phyloP scores from a whole-genome alignment of 2,113 vertebrate genomes.

The Trogon melanurus region DNA sequence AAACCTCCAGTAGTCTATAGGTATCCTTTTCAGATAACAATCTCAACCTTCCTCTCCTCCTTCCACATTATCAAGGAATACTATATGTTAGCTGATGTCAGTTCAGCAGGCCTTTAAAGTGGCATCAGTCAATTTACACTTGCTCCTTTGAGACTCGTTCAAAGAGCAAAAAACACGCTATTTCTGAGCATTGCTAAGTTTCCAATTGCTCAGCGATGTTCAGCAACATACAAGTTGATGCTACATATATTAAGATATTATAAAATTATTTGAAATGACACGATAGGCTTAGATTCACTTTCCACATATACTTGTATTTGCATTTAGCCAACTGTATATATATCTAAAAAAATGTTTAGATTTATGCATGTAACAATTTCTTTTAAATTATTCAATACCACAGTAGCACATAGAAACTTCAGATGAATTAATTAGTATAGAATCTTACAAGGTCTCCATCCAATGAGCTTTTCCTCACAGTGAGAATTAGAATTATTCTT shows the following conservation, averaged over 20 bases:
- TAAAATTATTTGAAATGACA: neutral
- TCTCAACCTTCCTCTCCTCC: neutral
- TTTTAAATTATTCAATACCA: neutral
- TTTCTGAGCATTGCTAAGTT: neutral
- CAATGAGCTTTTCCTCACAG: neutral
- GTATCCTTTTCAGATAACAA: neutral
- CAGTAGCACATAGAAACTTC: neutral
- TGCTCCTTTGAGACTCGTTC: neutral
- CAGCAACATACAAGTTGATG: neutral
- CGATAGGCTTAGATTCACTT: neutral
- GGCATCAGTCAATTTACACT: neutral
- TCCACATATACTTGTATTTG: neutral
- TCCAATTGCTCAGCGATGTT: neutral
- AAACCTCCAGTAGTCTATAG: neutral
- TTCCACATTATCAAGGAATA: neutral
- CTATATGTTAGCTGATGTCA: neutral
- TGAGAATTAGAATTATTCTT: neutral
- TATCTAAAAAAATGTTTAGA: neutral
- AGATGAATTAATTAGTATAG: neutral
- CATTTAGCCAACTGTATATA: neutral
- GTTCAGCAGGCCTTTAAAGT: neutral
- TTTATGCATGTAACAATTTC: neutral
- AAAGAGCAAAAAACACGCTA: neutral
- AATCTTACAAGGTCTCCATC: neutral
- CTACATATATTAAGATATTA: neutral